Evolutionary conservation across 2,888 invertebrate species (phyloP), one percentile per base, ranked within the genome.

Genomic region (Clanis bilineata): DNA sequence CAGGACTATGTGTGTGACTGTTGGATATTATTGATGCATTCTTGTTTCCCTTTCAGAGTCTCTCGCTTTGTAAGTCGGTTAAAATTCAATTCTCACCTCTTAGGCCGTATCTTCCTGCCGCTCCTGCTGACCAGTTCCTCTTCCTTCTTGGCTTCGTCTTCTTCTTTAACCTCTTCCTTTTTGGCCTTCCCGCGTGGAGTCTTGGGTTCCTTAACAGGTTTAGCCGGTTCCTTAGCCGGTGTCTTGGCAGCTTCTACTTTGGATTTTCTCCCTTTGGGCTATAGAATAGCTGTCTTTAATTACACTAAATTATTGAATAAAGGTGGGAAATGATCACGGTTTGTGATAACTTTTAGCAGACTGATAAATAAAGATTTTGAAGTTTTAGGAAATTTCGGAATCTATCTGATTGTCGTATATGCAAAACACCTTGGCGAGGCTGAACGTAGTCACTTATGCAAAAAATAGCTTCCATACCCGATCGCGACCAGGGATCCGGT

Each of bases 51-150:
- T n/a, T n/a, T n/a, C n/a, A n/a, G n/a, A n/a, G n/a, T n/a, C n/a
- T n/a, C n/a, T n/a, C n/a, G n/a, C n/a, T n/a, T n/a, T n/a, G 9
- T 36, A 9, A 36, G 9, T 36, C 36, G 6, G 10, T 10, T 10
- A 36, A 36, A 36, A 36, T 12, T 9, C n/a, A n/a, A 36, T 12
- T 57, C 68, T 64, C 66, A 93, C 93, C 92, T 85, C 83, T 94
- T 96, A 0, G 95, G 95, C 68, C 95, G 95, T 63, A 96, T 95
- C 83, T 96, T 96, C 58, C 96, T 93, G 0, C 96, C 96, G 72
- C 95, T 95, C 61, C 96, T 93, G 76, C 95, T 95, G 9, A 94
- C 93, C 23, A 94, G 81, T 74, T 95, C 93, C 3, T 92, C 90
- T 4, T 92, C 85, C 36, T 75, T 83, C 68, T 83, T 83, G 10